Evolutionary conservation across 2,797 vertebrate species (phyloP), one percentile per base, ranked within the genome.

Genomic region (Bradypodion ventrale): DNA sequence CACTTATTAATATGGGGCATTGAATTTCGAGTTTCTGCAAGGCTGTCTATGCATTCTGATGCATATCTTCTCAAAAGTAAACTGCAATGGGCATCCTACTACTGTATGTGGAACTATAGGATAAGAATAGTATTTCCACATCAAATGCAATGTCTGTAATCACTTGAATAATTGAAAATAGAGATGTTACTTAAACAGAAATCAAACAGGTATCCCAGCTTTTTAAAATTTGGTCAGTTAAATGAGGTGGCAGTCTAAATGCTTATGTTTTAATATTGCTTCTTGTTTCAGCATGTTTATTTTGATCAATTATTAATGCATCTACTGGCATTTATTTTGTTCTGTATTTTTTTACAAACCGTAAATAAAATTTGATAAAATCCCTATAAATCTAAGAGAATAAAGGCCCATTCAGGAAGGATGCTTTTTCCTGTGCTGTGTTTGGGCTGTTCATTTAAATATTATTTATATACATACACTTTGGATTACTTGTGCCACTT

Each of bases 281-380:
- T n/a, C 69, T 73, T 19, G 9, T 62, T 59, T 75, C 21, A 75
- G 66, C 75, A 60, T 68, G 23, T 37, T 32, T 42, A 66, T 29
- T 32, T 56, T 82, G 65, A 42, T n/a, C 42, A 82, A 74, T 63
- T 16, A 82, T 63, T 27, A 13, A n/a, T 44, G 1, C 80, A 32
- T 29, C 35, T 35, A 7, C 1, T 1, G 37, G 40, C n/a, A 69
- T 25, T 19, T n/a, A n/a, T n/a, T n/a, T n/a, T 68, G 37, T 29
- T 32, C 15, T 75, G 16, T 35, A 66, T 35, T 3, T 85, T 85
- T 80, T 37, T 68, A 80, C 56, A 80, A 46, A 37, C 65, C n/a
- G 37, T 83, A 76, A 76, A 76, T 59, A 68, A 66, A 19, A 21
- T 37, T 60, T 77, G 77, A 16, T 35, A 32, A 16, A 74, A 65